phyloP scores from a whole-genome alignment of 2,888 invertebrate species.

The Axea sp. region DNA sequence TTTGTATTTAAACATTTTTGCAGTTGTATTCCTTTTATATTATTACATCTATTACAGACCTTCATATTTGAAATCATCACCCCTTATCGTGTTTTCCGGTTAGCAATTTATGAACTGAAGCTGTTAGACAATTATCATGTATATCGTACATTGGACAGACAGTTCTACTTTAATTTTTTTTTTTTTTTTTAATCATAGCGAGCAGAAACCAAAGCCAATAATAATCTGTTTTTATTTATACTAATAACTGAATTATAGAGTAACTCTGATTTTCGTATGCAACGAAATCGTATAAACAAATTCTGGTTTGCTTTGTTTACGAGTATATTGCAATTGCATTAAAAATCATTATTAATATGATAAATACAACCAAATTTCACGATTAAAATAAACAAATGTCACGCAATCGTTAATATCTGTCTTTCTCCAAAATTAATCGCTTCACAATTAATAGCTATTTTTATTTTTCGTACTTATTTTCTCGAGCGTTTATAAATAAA shows the following conservation, averaged over 20 bases:
- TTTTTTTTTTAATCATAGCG: constrained; percentile 47
- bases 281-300: too few relatives aligned
- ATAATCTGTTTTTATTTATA: constrained; percentile 13
- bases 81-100: constrained; percentile 65
- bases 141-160: constrained; percentile 64
- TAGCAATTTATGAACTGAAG: constrained; percentile 66
- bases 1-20: constrained; percentile 9
- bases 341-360: too few relatives aligned
- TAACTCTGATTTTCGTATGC: constrained; percentile 12
- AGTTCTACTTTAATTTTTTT: constrained; percentile 56
- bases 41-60: constrained; percentile 31
- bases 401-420: too few relatives aligned
- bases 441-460: too few relatives aligned
- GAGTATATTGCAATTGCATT: too few relatives aligned
- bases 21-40: constrained; percentile 30
- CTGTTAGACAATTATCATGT: constrained; percentile 66
- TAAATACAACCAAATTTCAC: too few relatives aligned
- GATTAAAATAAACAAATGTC: too few relatives aligned
- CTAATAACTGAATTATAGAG: constrained; percentile 6
- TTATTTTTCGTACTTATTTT: too few relatives aligned
- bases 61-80: constrained; percentile 62
- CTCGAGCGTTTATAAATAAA: too few relatives aligned
- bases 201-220: constrained; percentile 38
- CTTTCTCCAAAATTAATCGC: too few relatives aligned
- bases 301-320: too few relatives aligned